These are phyloP conservation scores for Eilema griseolum DNA, from an alignment of 2,888 invertebrate species.

Conservation along the genomic window DNA sequence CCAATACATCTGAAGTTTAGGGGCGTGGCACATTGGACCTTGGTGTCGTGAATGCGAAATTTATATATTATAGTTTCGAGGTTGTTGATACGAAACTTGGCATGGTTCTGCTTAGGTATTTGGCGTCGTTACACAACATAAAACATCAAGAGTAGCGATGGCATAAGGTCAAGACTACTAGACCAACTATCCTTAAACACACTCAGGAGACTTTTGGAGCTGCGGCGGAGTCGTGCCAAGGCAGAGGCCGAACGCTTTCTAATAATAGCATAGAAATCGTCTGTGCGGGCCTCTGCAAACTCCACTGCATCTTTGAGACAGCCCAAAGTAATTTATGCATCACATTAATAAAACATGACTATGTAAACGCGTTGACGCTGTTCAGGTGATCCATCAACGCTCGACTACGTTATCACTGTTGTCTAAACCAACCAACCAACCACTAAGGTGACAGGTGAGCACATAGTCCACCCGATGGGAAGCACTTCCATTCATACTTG, in stretches of 20 bases:
- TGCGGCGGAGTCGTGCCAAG: no score
- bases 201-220: no score
- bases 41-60: constrained; percentile 35
- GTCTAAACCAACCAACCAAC: not conserved
- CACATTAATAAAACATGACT: constrained; percentile 78
- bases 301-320: no score
- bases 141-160: constrained; percentile 70
- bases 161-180: constrained; percentile 82
- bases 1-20: no score
- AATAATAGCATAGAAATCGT: no score
- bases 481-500: not conserved
- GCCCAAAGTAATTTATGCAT: constrained; percentile 75
- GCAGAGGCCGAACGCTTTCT: no score
- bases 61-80: constrained; percentile 58
- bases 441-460: no score
- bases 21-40: no score
- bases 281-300: no score
- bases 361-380: constrained; percentile 63
- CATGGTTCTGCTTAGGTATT: constrained; percentile 70
- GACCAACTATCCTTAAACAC: no score
- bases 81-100: constrained; percentile 72
- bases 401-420: constrained; percentile 22
- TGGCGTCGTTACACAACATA: constrained; percentile 85
- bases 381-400: constrained; percentile 35
- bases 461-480: no score